Percentiles rank a stretch among this genome's conserved stretches.
phyloP scores from a whole-genome alignment of 2,797 vertebrate genomes.

The Melanogrammus aeglefinus region DNA sequence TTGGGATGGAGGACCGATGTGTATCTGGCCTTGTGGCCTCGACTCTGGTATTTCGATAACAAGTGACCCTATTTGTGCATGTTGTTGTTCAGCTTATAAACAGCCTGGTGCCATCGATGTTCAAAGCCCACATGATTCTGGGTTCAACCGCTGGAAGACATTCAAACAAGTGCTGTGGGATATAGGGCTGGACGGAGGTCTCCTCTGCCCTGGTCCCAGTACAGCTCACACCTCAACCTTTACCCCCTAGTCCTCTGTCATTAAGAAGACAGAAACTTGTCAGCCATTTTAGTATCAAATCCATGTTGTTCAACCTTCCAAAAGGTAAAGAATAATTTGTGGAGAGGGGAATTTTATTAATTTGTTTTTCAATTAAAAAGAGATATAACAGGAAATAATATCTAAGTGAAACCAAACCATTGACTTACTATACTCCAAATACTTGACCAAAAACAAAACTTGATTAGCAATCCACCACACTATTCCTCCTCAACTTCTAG shows the following conservation, averaged over 20 bases:
- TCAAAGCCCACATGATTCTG: neutral
- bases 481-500: neutral
- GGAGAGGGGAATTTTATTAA: neutral
- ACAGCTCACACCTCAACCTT: neutral
- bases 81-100: neutral
- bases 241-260: neutral
- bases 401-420: neutral
- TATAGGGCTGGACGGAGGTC: neutral
- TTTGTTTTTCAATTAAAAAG: neutral
- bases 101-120: neutral
- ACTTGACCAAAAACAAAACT: neutral
- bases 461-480: neutral
- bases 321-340: neutral
- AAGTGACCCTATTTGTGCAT: neutral
- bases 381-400: neutral
- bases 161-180: neutral
- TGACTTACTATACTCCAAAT: neutral
- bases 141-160: neutral
- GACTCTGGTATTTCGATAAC: neutral
- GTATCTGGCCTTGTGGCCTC: neutral
- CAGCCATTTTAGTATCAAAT: neutral
- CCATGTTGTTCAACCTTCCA: neutral
- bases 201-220: neutral
- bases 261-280: neutral
- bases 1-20: neutral